Conservation (phyloP, 1,140 invertebrate species). For the Cheumatopsyche charites region DNA sequence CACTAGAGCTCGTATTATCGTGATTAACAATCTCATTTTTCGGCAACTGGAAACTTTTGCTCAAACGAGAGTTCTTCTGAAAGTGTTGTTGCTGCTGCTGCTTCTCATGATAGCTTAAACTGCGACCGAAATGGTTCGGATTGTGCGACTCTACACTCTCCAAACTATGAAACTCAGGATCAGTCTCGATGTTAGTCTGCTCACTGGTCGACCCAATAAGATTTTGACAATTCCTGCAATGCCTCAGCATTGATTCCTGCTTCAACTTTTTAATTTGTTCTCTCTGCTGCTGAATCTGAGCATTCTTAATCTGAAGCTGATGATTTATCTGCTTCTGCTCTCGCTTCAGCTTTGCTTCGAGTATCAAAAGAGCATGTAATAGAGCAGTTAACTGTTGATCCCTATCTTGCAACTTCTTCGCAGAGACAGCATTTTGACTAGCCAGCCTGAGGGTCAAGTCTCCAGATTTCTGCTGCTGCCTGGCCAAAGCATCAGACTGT, state of each 20-base stretch:
- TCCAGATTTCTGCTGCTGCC: constrained; percentile 65
- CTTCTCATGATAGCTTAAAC: constrained; percentile 65
- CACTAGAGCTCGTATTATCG: constrained; percentile 60
- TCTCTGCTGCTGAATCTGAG: constrained; percentile 71
- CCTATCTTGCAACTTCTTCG: constrained; percentile 67
- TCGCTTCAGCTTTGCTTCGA: constrained; percentile 74
- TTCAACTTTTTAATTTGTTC: constrained; percentile 70
- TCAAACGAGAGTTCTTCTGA: constrained; percentile 61
- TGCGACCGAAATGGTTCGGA: constrained; percentile 56
- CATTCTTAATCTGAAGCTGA: constrained; percentile 72
- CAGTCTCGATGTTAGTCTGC: constrained; percentile 62
- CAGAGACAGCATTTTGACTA: constrained; percentile 65
- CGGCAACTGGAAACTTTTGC: constrained; percentile 61
- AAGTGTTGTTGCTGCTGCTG: constrained; percentile 62
- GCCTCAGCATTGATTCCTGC: constrained; percentile 54
- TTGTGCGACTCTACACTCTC: constrained; percentile 65
- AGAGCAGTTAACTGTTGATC: constrained; percentile 72
- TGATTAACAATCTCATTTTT: constrained; percentile 59
- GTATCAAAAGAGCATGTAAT: constrained; percentile 67
- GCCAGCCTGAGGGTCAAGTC: constrained; percentile 67
- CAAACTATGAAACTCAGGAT: constrained; percentile 63
- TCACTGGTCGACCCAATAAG: constrained; percentile 61
- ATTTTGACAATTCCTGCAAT: constrained; percentile 66
- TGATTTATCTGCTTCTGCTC: constrained; percentile 75
- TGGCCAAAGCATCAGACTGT: constrained; percentile 59